Percentiles rank a stretch among this genome's conserved stretches.
Conservation (phyloP, 2,797 vertebrate species). For the Micromesistius poutassou region DNA sequence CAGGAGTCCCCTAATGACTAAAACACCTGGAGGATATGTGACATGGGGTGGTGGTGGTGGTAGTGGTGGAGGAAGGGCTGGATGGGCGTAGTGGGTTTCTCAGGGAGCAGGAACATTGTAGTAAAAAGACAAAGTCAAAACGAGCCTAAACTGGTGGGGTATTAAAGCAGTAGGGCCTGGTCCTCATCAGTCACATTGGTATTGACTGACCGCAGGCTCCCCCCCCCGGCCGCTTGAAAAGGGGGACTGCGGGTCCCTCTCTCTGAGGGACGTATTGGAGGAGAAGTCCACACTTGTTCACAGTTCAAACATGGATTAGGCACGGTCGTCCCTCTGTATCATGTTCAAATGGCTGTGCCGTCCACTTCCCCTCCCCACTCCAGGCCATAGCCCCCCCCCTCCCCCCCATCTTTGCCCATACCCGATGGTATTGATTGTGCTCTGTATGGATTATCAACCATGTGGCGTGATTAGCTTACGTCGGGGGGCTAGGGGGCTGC, state of each 20-base stretch:
- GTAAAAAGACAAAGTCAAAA: conserved; percentile 11
- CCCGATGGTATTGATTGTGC: conserved; percentile 55
- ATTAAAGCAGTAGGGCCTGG: not conserved
- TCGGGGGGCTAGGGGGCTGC: conserved; percentile 33
- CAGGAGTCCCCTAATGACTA: conserved; percentile 66
- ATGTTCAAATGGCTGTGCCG: conserved; percentile 58
- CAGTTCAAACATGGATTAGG: conserved; percentile 72
- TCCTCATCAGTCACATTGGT: conserved; percentile 1
- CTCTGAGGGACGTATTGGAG: not conserved
- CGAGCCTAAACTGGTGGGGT: not conserved
- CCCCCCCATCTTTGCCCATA: conserved; percentile 30
- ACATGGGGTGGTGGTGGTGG: conserved; percentile 35
- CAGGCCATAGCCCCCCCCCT: conserved; percentile 42
- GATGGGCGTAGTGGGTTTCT: conserved; percentile 37
- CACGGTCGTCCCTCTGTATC: conserved; percentile 70
- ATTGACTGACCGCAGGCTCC: not conserved
- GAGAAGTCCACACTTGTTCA: conserved; percentile 53
- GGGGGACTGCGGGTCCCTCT: not conserved
- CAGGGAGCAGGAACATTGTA: conserved; percentile 42
- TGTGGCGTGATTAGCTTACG: conserved; percentile 45
- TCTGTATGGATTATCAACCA: conserved; percentile 60
- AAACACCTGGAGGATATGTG: conserved; percentile 74
- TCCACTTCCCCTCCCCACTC: conserved; percentile 25
- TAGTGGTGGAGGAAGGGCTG: not conserved
- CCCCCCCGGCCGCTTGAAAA: not conserved